Percentiles rank a stretch among this genome's conserved stretches.
These are phyloP conservation scores for Tyrannus savana DNA, from an alignment of 2,113 vertebrate genomes.

Conservation along the genomic window DNA sequence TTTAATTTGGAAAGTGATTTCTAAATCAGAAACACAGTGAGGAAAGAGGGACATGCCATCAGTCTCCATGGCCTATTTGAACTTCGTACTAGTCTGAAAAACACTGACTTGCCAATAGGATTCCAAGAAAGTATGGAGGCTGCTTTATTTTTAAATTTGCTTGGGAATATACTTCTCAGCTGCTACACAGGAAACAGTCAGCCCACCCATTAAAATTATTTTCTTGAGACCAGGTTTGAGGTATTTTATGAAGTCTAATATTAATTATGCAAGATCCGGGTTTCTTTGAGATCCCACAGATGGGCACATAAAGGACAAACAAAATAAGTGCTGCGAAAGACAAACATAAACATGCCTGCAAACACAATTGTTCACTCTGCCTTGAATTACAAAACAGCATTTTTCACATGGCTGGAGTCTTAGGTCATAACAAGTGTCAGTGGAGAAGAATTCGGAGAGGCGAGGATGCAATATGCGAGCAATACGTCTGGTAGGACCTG, in stretches of 20 bases:
- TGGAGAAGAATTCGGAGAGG: conserved; percentile 60
- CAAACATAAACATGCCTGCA: conserved; percentile 64
- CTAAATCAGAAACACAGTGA: neutral
- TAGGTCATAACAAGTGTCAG: conserved; percentile 70
- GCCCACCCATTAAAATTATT: neutral
- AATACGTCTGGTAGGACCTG: conserved; percentile 47
- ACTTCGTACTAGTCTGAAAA: neutral
- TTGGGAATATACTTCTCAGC: conserved; percentile 36
- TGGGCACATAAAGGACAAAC: conserved; percentile 35
- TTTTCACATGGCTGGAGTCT: conserved; percentile 61
- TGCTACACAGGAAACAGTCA: conserved; percentile 5
- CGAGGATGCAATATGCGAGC: conserved; percentile 49
- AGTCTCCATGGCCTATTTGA: conserved; percentile 28
- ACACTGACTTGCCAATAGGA: neutral
- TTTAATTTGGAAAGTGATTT: conserved; percentile 5
- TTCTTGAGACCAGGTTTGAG: neutral
- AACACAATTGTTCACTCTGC: conserved; percentile 46
- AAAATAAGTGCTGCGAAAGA: conserved; percentile 52
- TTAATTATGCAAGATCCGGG: conserved; percentile 24
- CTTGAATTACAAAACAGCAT: conserved; percentile 66
- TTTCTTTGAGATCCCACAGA: conserved; percentile 45
- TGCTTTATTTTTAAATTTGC: conserved; percentile 24
- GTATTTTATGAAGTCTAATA: conserved; percentile 1
- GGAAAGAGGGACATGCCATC: conserved; percentile 17
- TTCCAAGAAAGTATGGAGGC: conserved; percentile 19